Evolutionary conservation across 2,797 vertebrate genomes (phyloP), one percentile per base, ranked within the genome.

Genomic region (Sebastes steindachneri): DNA sequence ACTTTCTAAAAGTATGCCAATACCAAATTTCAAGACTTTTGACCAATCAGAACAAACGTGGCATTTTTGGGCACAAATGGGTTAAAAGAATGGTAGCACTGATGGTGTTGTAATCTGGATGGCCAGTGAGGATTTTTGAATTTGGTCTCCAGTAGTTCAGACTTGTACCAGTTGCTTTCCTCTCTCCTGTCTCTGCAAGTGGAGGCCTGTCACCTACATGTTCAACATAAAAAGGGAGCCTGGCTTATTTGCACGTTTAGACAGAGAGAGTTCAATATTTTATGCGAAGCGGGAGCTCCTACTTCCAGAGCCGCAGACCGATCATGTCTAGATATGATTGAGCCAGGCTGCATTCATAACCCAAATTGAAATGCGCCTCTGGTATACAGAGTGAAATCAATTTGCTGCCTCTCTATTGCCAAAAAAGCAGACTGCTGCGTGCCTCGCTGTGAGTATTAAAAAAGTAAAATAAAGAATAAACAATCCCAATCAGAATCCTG

Each of bases 311-410:
- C 73, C 9, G 57, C 73, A 68, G 69, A 74, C 72, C 60, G 82
- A 80, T 91, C 73, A 45, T 63, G 85, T 83, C 73, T 28, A 8
- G 68, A 74, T 83, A 78, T 81, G 80, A 86, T 78, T 87, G 70
- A 88, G 70, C 77, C 41, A 77, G 33, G 67, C 73, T 66, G 73
- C 75, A 74, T 82, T 90, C 45, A 64, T 58, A 79, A 65, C 66
- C 67, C 1, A 85, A 87, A 90, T 85, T 83, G 73, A 88, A 87
- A 88, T 75, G 73, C 54, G 31, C 73, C 86, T 73, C 79, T 48
- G 88, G 76, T 80, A 63, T 25, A 73, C 73, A 58, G 81, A 73
- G 62, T 15, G 35, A 87, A 88, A 86, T 85, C 69, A 80, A 83
- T 87, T 83, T 69, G 51, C 69, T 67, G 79, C 60, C 28, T 80